Conservation (phyloP, 2,113 vertebrate species). For the Cathartes aura region DNA sequence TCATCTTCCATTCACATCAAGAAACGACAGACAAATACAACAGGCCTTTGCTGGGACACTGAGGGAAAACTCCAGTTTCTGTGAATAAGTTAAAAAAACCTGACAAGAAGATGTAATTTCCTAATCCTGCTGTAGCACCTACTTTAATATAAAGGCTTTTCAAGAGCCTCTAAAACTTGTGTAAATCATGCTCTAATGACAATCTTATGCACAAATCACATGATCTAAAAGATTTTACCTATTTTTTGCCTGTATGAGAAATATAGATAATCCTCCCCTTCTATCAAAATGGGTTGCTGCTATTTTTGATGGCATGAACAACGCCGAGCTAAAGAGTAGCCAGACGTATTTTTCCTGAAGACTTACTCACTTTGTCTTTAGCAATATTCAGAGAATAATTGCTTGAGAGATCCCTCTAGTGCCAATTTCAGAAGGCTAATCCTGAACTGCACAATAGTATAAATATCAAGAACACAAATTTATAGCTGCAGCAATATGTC, state of each 20-base stretch:
- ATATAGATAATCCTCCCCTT: not conserved
- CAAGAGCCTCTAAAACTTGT: not conserved
- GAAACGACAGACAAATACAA: not conserved
- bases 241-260: not conserved
- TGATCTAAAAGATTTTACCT: not conserved
- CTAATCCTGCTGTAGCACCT: not conserved
- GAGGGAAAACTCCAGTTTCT: not conserved
- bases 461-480: not conserved
- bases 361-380: not conserved
- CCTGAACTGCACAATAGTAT: rapidly evolving
- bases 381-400: not conserved
- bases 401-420: not conserved
- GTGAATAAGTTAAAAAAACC: not conserved
- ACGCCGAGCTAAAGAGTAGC: not conserved
- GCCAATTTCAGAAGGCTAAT: not conserved
- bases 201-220: not conserved
- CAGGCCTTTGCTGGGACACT: not conserved
- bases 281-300: not conserved
- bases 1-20: not conserved
- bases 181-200: not conserved
- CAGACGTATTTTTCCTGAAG: not conserved
- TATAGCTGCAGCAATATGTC: not conserved
- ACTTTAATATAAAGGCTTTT: not conserved
- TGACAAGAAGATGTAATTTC: not conserved
- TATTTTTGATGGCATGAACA: not conserved